Base-by-base conservation (phyloP, 2,113 vertebrate genomes). In the Paramisgurnus dabryanus region DNA sequence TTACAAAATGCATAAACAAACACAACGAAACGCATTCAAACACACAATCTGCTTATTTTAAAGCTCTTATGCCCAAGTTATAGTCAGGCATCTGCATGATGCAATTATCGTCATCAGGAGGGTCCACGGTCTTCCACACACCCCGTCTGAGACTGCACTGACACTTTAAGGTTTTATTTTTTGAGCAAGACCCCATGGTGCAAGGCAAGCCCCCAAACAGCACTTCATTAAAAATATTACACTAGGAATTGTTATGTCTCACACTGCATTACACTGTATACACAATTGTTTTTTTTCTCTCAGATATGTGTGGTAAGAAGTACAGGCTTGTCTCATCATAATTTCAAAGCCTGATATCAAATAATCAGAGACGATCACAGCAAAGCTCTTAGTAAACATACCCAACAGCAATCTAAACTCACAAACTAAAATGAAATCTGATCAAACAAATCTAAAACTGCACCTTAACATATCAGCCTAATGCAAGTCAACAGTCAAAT, bases 291-390 rank as follows among this genome's bases (percentile, higher is more conserved):
- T 18, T 68, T 68, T 43, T 49, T 27, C 45, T 4, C 45, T 45
- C 65, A 67, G 50, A 45, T 67, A 0, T 10, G 65, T 45, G 40
- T 43, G 40, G 64, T 43, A 43, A 3, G 39, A 40, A 8, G 66
- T 47, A 67, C n/a, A 34, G 45, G 41, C 17, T 1, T 5, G 18
- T 45, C 67, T 68, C 43, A 68, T 68, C 45, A 49, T 6, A n/a
- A 27, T 68, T 68, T 49, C 67, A 68, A 68, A 27, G 67, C 10
- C 66, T 49, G n/a, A 68, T 27, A 27, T 49, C 11, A 68, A 49
- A 27, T 27, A 49, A 68, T 68, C 10, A 49, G 18, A 68, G n/a
- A 68, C 22, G 12, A 68, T 68, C 43, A 43, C 6, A 68, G 18
- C 5, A 27, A 27, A 27, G 67, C 67, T 68, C 18, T 68, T 68